phyloP scores from a whole-genome alignment of 2,797 vertebrate genomes.

The Cygnus olor region DNA sequence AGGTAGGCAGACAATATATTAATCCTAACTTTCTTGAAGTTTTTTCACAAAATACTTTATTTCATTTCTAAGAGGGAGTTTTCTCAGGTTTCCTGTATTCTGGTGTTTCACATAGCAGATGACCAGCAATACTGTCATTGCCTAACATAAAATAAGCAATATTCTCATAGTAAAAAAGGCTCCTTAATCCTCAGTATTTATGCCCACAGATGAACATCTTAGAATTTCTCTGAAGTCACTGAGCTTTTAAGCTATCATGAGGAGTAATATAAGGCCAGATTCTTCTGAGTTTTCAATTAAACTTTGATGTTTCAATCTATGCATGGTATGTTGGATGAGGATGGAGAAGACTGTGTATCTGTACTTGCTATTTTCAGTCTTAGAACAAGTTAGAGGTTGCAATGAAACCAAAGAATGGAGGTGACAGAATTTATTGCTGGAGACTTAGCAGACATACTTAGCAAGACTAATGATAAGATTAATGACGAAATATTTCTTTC shows the following conservation, averaged over 20 bases:
- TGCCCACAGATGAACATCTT: rapidly evolving
- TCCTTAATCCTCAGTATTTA: neutral
- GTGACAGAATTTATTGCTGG: neutral
- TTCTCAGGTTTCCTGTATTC: neutral
- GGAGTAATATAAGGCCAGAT: neutral
- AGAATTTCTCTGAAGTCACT: neutral
- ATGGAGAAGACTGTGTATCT: neutral
- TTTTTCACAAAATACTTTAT: neutral
- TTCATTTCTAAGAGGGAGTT: neutral
- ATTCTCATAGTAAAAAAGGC: neutral
- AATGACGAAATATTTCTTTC: neutral
- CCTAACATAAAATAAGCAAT: neutral
- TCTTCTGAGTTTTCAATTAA: neutral
- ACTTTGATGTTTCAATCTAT: neutral
- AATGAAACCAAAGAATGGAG: neutral
- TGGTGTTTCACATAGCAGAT: neutral
- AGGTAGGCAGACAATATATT: neutral
- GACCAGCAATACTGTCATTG: neutral
- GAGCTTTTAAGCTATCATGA: neutral
- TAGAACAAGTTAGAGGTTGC: neutral
- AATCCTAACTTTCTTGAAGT: neutral
- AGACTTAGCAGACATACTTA: neutral
- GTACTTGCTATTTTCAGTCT: neutral
- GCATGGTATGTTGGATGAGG: neutral
- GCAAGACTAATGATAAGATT: neutral